A percentile compares a stretch with the other conserved stretches of the same genome.
These are phyloP conservation scores for Ibycter americanus DNA, from an alignment of 2,797 vertebrate genomes.

Conservation along the genomic window DNA sequence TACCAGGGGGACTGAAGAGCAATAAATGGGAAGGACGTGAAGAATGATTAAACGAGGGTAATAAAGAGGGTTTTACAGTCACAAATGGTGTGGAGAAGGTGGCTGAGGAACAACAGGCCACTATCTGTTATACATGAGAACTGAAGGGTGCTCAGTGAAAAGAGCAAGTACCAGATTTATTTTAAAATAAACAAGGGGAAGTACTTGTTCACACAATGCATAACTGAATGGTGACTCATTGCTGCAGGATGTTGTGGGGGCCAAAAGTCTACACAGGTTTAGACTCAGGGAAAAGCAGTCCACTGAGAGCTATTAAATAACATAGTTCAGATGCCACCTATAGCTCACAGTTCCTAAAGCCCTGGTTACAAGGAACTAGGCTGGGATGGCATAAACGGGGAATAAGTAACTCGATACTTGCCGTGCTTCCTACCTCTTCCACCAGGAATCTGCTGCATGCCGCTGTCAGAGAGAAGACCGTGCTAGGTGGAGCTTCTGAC, in stretches of 20 bases:
- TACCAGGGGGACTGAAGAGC: neutral
- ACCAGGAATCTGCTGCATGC: neutral
- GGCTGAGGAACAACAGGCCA: neutral
- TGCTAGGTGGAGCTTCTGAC: neutral
- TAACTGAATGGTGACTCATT: conserved; percentile 37
- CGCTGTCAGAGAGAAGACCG: neutral
- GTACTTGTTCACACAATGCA: conserved; percentile 37
- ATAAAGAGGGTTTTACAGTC: neutral
- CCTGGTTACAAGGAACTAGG: neutral
- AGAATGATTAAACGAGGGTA: neutral
- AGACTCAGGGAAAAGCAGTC: neutral
- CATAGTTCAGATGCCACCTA: neutral
- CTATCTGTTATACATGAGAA: neutral
- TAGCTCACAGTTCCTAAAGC: neutral
- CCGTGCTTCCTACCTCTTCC: neutral
- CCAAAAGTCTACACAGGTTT: conserved; percentile 37
- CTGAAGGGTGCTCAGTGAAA: neutral
- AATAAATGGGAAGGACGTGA: neutral
- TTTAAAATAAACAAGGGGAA: conserved; percentile 58
- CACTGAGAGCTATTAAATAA: neutral
- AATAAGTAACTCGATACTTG: neutral
- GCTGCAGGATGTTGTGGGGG: conserved; percentile 24
- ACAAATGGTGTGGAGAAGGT: neutral
- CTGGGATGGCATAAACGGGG: neutral
- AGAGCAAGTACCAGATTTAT: conserved; percentile 17